Evolutionary conservation across 2,888 invertebrate genomes (phyloP).

Genomic region (Morinoia aosen): DNA sequence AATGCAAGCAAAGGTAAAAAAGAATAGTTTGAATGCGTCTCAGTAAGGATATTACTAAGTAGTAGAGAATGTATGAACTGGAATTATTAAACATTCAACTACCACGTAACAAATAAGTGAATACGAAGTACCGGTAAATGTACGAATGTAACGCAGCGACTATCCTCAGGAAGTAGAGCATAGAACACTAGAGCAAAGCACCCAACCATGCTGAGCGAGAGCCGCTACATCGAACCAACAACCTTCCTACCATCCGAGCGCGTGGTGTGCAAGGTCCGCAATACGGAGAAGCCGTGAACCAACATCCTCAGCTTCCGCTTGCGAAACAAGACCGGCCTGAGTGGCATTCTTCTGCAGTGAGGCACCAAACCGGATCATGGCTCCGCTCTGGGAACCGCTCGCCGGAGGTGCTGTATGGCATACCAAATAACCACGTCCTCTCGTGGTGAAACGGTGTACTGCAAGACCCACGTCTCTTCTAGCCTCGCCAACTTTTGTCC

Average conservation of each 20-base stretch:
- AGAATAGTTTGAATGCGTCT: too few relatives aligned
- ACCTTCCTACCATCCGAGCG: not conserved
- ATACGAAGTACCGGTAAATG: too few relatives aligned
- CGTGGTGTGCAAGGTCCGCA: not conserved
- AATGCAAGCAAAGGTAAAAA: too few relatives aligned
- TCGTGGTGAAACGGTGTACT: too few relatives aligned
- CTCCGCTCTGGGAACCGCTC: not conserved
- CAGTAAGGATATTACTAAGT: too few relatives aligned
- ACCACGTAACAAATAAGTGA: too few relatives aligned
- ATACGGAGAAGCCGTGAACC: constrained; percentile 28
- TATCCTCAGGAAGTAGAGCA: not conserved
- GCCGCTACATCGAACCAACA: not conserved
- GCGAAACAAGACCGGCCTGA: constrained; percentile 1
- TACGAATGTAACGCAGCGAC: too few relatives aligned
- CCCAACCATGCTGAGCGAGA: not conserved
- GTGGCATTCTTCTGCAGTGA: constrained; percentile 35
- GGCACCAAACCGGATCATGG: constrained; percentile 26
- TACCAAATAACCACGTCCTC: not conserved
- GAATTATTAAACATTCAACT: too few relatives aligned
- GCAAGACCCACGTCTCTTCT: too few relatives aligned
- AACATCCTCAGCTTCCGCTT: constrained; percentile 50
- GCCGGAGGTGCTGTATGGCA: not conserved
- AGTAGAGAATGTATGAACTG: too few relatives aligned
- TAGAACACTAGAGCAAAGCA: not conserved
- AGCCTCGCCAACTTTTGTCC: too few relatives aligned